A percentile compares a stretch with the other conserved stretches of the same genome.
phyloP scores from a whole-genome alignment of 2,797 vertebrate species.

The Heliangelus exortis region DNA sequence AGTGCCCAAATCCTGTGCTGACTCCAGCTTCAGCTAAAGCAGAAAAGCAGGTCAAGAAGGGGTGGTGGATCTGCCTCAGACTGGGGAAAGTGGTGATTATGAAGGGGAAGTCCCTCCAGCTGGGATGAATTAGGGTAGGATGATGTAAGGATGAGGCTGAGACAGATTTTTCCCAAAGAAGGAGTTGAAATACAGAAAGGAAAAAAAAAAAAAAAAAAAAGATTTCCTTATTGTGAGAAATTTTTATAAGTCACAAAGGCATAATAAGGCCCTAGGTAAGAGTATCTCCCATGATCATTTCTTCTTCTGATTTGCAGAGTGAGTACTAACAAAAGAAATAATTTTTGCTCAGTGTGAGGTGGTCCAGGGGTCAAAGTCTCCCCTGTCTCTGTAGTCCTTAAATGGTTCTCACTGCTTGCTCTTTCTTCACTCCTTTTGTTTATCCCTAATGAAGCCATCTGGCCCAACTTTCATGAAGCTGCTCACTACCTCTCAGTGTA shows the following conservation, averaged over 20 bases:
- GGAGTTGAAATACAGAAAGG: slow-evolving; percentile 12
- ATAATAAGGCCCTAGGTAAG: not conserved
- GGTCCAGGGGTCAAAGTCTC: slow-evolving; percentile 32
- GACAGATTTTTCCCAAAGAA: slow-evolving; percentile 63
- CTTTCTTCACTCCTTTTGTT: slow-evolving; percentile 38
- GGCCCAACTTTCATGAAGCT: slow-evolving; percentile 17
- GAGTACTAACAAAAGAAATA: not conserved
- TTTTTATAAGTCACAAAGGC: not conserved
- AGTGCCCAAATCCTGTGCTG: not conserved
- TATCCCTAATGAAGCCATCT: slow-evolving; percentile 42
- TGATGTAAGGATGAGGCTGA: slow-evolving; percentile 53
- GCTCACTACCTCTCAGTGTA: not conserved
- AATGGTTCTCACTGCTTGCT: slow-evolving; percentile 38
- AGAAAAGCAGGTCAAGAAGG: not conserved
- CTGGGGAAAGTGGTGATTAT: not conserved
- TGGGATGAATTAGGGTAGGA: slow-evolving; percentile 54
- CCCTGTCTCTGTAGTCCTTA: slow-evolving; percentile 47
- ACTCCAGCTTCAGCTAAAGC: not conserved
- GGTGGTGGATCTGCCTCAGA: not conserved
- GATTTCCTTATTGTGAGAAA: not conserved
- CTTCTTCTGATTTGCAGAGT: not conserved
- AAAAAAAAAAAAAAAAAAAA: not conserved
- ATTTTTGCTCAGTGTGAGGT: slow-evolving; percentile 9
- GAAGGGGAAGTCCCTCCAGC: slow-evolving; percentile 44
- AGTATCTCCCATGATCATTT: not conserved